Evolutionary conservation across 2,797 vertebrate genomes (phyloP).

Genomic region (Crenichthys baileyi): DNA sequence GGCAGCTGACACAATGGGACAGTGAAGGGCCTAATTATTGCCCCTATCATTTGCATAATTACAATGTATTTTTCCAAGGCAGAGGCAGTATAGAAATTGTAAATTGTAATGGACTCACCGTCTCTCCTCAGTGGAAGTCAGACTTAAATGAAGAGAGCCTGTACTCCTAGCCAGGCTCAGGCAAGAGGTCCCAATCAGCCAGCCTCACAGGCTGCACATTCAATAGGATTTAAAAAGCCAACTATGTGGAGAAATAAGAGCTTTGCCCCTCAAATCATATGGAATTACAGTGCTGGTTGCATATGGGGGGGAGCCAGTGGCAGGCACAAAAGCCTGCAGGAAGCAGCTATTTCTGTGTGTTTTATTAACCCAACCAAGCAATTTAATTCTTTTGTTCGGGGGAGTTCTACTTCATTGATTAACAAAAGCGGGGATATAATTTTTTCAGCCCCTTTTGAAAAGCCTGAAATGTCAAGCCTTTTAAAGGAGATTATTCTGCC

Average conservation of each 20-base stretch:
- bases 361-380: constrained; percentile 99
- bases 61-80: constrained; percentile 78
- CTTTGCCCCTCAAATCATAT: constrained; percentile 99
- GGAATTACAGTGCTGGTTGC: constrained; percentile 99
- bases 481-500: constrained; percentile 99
- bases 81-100: constrained; percentile 82
- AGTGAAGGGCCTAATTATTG: constrained; percentile 83
- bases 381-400: constrained; percentile 99
- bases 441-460: constrained; percentile 99
- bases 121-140: constrained; percentile 85
- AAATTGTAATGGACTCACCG: constrained; percentile 83
- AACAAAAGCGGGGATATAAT: constrained; percentile 99
- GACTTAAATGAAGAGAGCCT: constrained; percentile 93
- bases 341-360: constrained; percentile 99
- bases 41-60: constrained; percentile 86
- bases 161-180: constrained; percentile 84
- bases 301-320: constrained; percentile 88
- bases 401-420: constrained; percentile 99
- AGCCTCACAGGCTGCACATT: constrained; percentile 87
- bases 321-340: constrained; percentile 99
- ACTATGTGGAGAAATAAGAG: constrained; percentile 99
- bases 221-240: constrained; percentile 99
- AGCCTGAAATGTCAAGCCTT: constrained; percentile 99
- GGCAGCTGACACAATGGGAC: constrained; percentile 75
- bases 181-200: constrained; percentile 75